Evolutionary conservation across 2,113 vertebrate species (phyloP).

Genomic region (Rhizomys pruinosus): DNA sequence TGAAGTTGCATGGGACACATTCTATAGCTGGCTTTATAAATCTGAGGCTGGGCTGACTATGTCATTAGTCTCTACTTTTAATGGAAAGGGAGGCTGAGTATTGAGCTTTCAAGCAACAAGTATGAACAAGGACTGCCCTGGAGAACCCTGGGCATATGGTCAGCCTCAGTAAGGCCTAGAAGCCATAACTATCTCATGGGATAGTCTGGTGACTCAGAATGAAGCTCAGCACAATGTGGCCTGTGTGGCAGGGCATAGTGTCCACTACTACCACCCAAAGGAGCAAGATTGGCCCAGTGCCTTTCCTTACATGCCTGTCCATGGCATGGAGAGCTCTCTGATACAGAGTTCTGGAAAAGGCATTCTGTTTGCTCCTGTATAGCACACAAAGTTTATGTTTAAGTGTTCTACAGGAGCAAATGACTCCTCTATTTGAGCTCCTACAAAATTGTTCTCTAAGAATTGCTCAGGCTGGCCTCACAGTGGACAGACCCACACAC

Average conservation of each 20-base stretch:
- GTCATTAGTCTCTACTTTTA: not conserved
- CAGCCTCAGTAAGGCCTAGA: not conserved
- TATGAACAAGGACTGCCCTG: not conserved
- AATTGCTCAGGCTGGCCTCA: not conserved
- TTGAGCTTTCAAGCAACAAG: not conserved
- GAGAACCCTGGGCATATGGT: not conserved
- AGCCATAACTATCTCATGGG: not conserved
- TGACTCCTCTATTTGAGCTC: not conserved
- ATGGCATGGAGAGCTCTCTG: not conserved
- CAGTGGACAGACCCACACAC: not conserved
- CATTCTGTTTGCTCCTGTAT: not conserved
- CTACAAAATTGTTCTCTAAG: conserved; percentile 13
- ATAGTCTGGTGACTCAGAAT: not conserved
- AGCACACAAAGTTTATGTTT: conserved; percentile 28
- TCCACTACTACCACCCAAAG: not conserved
- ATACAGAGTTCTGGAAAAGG: not conserved
- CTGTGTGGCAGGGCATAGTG: not conserved
- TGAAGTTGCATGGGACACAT: not conserved
- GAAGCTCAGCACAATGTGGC: not conserved
- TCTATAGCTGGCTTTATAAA: not conserved
- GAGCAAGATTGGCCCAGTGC: not conserved
- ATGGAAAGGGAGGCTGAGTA: not conserved
- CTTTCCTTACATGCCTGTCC: not conserved
- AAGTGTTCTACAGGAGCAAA: not conserved
- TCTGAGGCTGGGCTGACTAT: not conserved